Conservation (phyloP, 2,888 invertebrate species). For the Dryomyza anilis region DNA sequence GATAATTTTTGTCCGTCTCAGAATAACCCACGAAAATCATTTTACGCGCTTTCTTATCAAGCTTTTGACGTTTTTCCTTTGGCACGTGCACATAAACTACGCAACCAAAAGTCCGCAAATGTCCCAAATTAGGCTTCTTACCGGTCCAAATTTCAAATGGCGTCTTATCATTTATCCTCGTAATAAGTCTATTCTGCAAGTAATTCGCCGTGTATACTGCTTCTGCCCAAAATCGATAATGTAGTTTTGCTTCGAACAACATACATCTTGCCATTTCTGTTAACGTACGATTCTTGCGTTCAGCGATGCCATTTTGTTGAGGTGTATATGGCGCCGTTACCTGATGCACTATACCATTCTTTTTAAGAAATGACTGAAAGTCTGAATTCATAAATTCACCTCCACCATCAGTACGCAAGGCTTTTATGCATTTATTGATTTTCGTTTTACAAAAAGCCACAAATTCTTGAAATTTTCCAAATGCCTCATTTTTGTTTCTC, state of each 20-base stretch:
- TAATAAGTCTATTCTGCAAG: neutral
- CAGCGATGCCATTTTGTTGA: slow-evolving; percentile 13
- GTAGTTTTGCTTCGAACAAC: neutral
- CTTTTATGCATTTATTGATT: neutral
- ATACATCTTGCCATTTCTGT: slow-evolving; percentile 3
- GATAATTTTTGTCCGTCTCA: slow-evolving; percentile 28
- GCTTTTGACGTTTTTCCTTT: slow-evolving; percentile 32
- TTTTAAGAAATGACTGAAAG: neutral
- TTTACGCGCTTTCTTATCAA: slow-evolving; percentile 33
- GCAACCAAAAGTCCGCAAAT: slow-evolving; percentile 54
- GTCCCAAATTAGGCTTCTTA: slow-evolving; percentile 45
- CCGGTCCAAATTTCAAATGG: slow-evolving; percentile 53
- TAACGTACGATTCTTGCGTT: slow-evolving; percentile 12
- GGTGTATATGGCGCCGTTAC: slow-evolving; percentile 20
- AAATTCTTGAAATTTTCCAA: neutral
- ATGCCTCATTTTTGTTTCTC: neutral
- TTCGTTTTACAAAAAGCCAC: neutral
- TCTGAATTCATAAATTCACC: neutral
- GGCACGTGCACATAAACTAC: slow-evolving; percentile 18
- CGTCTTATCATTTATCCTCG: slow-evolving; percentile 34
- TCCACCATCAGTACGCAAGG: neutral
- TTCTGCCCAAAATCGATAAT: neutral
- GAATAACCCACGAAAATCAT: slow-evolving; percentile 35
- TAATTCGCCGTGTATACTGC: neutral
- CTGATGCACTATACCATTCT: neutral